These are phyloP conservation scores for Melinopterus prodromus DNA, from an alignment of 2,888 invertebrate genomes.

Conservation along the genomic window DNA sequence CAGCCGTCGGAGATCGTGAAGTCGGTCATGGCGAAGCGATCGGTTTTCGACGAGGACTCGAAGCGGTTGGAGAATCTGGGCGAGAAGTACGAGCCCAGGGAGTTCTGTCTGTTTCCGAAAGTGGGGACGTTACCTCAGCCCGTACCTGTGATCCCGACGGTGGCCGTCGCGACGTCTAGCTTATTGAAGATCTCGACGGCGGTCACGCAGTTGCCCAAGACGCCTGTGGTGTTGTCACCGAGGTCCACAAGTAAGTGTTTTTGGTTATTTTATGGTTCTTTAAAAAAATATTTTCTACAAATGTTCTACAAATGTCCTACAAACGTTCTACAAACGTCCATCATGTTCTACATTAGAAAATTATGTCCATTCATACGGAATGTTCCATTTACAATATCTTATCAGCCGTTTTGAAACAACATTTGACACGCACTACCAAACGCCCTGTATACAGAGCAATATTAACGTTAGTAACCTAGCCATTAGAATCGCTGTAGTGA, in stretches of 20 bases:
- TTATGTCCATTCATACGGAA: too few species aligned
- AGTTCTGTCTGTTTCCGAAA: constrained; percentile 60
- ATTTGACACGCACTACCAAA: too few species aligned
- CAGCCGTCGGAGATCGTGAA: constrained; percentile 95
- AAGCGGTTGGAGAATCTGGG: constrained; percentile 89
- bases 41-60: constrained; percentile 95
- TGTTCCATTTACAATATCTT: too few species aligned
- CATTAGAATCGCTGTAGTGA: too few species aligned
- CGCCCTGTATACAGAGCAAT: too few species aligned
- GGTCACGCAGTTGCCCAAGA: constrained; percentile 51
- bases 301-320: too few species aligned
- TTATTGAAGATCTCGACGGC: constrained; percentile 48
- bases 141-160: constrained; percentile 43
- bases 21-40: constrained; percentile 89
- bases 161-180: constrained; percentile 48
- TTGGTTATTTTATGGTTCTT: too few species aligned
- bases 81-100: constrained; percentile 80
- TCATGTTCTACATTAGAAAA: too few species aligned
- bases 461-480: too few species aligned
- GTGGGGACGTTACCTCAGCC: constrained; percentile 43
- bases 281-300: too few species aligned
- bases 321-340: background rate
- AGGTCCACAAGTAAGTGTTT: constrained; percentile 52
- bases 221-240: constrained; percentile 48
- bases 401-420: too few species aligned